Evolutionary conservation across 1,140 invertebrate genomes (phyloP).

Genomic region (Microplitis demolitor): DNA sequence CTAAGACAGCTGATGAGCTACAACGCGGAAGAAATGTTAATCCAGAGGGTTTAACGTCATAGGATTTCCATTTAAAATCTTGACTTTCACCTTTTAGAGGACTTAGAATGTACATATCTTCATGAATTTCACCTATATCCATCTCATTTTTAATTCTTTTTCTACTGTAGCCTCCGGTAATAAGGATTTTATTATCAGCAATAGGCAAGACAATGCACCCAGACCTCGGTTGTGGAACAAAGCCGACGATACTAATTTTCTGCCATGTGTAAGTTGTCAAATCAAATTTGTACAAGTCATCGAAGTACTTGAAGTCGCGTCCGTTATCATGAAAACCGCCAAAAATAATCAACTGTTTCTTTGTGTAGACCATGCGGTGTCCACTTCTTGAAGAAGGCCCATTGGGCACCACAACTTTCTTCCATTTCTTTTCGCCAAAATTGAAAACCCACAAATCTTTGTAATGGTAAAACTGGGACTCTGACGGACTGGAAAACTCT

Average conservation of each 20-base stretch:
- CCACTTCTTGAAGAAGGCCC: slow-evolving; percentile 87
- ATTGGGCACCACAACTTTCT: slow-evolving; percentile 76
- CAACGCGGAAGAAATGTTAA: slow-evolving; percentile 70
- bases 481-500: slow-evolving; percentile 87
- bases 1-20: slow-evolving; percentile 65
- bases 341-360: slow-evolving; percentile 84
- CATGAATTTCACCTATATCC: slow-evolving; percentile 80
- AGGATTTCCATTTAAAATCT: slow-evolving; percentile 79
- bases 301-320: slow-evolving; percentile 87
- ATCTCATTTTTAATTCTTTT: slow-evolving; percentile 78
- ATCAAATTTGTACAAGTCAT: slow-evolving; percentile 86
- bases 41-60: slow-evolving; percentile 71
- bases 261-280: slow-evolving; percentile 81
- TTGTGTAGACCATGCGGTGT: slow-evolving; percentile 83
- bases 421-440: slow-evolving; percentile 81
- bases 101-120: slow-evolving; percentile 79
- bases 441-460: slow-evolving; percentile 90
- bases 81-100: slow-evolving; percentile 70
- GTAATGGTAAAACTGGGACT: slow-evolving; percentile 94
- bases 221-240: slow-evolving; percentile 72
- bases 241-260: slow-evolving; percentile 71
- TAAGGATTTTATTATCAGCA: slow-evolving; percentile 64
- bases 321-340: slow-evolving; percentile 92
- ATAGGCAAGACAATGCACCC: slow-evolving; percentile 67
- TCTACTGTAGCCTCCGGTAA: slow-evolving; percentile 90